These are phyloP conservation scores for Aspidapion aeneum DNA, from an alignment of 2,888 invertebrate genomes.

Conservation along the genomic window DNA sequence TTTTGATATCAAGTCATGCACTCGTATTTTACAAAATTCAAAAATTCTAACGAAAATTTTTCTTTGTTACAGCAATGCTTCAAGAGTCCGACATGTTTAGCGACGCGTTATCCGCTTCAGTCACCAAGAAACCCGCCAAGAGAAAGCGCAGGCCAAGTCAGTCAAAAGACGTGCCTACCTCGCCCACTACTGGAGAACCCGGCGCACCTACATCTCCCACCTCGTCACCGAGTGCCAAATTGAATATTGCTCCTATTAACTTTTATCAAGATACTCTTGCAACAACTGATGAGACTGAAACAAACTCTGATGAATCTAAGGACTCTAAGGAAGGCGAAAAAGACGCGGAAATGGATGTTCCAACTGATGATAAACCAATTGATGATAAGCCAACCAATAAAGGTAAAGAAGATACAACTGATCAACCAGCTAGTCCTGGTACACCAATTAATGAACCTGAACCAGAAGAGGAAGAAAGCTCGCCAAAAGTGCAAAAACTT, in stretches of 20 bases:
- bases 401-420: conserved; percentile 29
- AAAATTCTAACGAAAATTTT: background rate
- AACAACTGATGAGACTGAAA: conserved; percentile 41
- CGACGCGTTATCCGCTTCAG: conserved; percentile 82
- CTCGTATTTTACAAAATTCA: too few relatives aligned
- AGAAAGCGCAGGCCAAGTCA: conserved; percentile 70
- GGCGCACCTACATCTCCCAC: conserved; percentile 39
- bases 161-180: conserved; percentile 50
- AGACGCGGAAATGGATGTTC: conserved; percentile 34
- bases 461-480: conserved; percentile 42
- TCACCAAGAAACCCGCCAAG: conserved; percentile 73
- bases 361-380: conserved; percentile 29
- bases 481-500: conserved; percentile 23
- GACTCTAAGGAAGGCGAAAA: conserved; percentile 33
- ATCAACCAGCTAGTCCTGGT: conserved; percentile 23
- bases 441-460: conserved; percentile 41
- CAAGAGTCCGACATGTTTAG: conserved; percentile 93
- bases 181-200: conserved; percentile 28
- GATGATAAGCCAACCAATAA: conserved; percentile 38
- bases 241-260: conserved; percentile 58
- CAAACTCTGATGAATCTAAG: conserved; percentile 39
- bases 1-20: too few relatives aligned
- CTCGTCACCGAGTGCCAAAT: conserved; percentile 30
- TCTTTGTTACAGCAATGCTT: conserved; percentile 54
- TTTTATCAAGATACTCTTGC: conserved; percentile 89